Evolutionary conservation across 2,797 vertebrate genomes (phyloP).

Genomic region (Darevskia mixta): DNA sequence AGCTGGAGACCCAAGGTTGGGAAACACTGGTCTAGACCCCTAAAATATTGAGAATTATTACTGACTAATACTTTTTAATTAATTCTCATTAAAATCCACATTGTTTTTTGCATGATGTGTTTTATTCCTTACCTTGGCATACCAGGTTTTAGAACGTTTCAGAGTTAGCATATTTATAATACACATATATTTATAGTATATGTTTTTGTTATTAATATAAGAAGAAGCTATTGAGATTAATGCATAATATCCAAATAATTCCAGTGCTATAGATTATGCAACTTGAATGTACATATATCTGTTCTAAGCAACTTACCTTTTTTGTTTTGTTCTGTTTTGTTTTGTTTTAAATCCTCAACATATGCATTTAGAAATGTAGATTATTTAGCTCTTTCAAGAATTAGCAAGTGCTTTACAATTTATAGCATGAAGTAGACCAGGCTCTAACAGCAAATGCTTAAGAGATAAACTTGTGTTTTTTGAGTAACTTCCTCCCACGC

Average conservation of each 20-base stretch:
- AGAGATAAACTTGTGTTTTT: neutral
- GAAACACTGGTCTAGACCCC: neutral
- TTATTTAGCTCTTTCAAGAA: slow-evolving; percentile 25
- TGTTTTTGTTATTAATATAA: slow-evolving; percentile 38
- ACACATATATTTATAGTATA: slow-evolving; percentile 26
- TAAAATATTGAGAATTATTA: neutral
- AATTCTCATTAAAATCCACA: slow-evolving; percentile 18
- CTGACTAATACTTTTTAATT: neutral
- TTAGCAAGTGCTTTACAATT: slow-evolving; percentile 36
- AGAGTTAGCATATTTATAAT: slow-evolving; percentile 40
- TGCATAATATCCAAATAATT: slow-evolving; percentile 41
- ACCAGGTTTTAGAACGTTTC: slow-evolving; percentile 35
- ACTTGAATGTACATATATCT: slow-evolving; percentile 42
- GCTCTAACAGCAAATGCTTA: neutral
- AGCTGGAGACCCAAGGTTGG: too few species aligned
- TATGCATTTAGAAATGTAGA: slow-evolving; percentile 26
- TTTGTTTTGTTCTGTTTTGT: neutral
- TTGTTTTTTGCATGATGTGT: slow-evolving; percentile 15
- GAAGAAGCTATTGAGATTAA: slow-evolving; percentile 55
- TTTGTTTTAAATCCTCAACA: slow-evolving; percentile 39
- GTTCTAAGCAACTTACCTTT: slow-evolving; percentile 36
- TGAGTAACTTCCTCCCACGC: neutral
- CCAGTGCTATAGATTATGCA: slow-evolving; percentile 47
- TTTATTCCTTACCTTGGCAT: slow-evolving; percentile 38
- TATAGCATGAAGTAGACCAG: neutral